Conservation (phyloP, 2,888 invertebrate species). For the Pollenia labialis region DNA sequence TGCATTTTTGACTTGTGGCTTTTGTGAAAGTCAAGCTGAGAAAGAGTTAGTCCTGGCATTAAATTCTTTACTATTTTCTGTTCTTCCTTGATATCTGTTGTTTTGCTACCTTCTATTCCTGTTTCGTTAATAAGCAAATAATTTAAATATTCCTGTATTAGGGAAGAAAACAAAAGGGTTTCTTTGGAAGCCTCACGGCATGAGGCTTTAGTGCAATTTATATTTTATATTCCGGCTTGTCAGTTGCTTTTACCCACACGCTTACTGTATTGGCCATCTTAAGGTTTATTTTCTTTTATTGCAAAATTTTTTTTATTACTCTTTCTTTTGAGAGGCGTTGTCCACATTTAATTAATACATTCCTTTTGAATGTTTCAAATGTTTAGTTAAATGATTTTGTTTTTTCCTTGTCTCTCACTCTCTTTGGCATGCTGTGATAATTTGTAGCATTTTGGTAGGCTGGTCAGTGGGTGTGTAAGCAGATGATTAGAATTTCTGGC, state of each 20-base stretch:
- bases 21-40: constrained; percentile 71
- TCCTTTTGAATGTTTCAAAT: constrained; percentile 55
- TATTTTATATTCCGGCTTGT: constrained; percentile 19
- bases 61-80: constrained; percentile 17
- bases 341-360: constrained; percentile 73
- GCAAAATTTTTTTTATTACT: constrained; percentile 25
- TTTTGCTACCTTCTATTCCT: background rate
- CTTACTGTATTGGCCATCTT: constrained; percentile 11
- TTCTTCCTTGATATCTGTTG: background rate
- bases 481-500: constrained; percentile 70
- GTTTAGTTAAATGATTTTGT: constrained; percentile 40
- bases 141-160: constrained; percentile 54
- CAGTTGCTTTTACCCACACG: constrained; percentile 58
- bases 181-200: constrained; percentile 33
- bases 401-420: background rate
- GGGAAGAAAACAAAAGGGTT: constrained; percentile 15
- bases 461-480: constrained; percentile 62
- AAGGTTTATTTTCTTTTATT: constrained; percentile 39
- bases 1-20: constrained; percentile 72
- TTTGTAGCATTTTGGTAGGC: constrained; percentile 42
- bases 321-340: constrained; percentile 63
- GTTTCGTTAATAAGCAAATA: constrained; percentile 59
- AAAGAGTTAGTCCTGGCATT: constrained; percentile 59
- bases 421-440: constrained; percentile 2
- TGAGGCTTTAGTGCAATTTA: constrained; percentile 37